Evolutionary conservation across 2,797 vertebrate species (phyloP), one percentile per base, ranked within the genome.

Genomic region (Anas acuta): DNA sequence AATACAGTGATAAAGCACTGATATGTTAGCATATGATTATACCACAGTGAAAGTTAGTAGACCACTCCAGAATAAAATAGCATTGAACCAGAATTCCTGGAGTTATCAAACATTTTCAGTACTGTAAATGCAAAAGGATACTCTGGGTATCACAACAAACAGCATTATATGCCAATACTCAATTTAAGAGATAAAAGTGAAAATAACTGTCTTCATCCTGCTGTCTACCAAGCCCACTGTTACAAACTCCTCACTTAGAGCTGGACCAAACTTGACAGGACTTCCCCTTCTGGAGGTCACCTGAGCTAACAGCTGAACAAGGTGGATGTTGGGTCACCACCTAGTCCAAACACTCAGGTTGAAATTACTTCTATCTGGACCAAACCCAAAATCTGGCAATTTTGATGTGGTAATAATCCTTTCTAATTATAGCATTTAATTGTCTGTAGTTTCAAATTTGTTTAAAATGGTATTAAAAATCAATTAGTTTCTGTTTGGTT

Each of bases 351-450:
- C 7, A 20, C 39, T 26, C 56, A 33, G 22, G 25, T 43, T 88
- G 67, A 69, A 80, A 74, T 65, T 53, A 21, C 58, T 84, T 69
- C 74, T 82, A 8, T 28, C 78, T 51, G 70, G 22, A 33, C 51
- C 71, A 93, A 89, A 84, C 12, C 3, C 5, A 6, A 2, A 62
- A 47, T 20, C 61, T 21, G 61, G 56, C 20, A n/a, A 8, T 80
- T 84, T 11, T 67, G 43, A 56, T 35, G 32, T 3, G 4, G 32
- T 35, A 72, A 85, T 7, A 74, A 85, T 49, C 61, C 51, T 47
- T 47, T 60, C n/a, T 61, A 54, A 71, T 53, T 80, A 4, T 35
- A 72, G 43, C 22, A 85, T 90, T 94, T 90, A 75, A 41, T n/a
- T 70, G 11, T 71, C 56, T 65, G n/a, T 54, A 49, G 25, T 49